These are phyloP conservation scores for Polyergus mexicanus DNA, from an alignment of 1,140 invertebrate genomes.

Conservation along the genomic window DNA sequence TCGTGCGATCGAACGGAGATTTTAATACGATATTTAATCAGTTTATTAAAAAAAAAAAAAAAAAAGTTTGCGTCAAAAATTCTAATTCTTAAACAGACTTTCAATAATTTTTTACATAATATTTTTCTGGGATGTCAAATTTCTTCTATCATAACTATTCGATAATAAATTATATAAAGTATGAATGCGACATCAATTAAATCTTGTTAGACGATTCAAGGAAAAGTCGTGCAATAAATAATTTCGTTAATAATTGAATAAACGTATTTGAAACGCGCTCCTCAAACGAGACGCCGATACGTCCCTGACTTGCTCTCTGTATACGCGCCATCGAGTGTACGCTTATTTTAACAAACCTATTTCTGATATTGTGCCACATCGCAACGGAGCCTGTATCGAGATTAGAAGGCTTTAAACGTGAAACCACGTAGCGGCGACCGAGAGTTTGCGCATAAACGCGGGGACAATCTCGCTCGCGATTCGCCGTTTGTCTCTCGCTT, in stretches of 20 bases:
- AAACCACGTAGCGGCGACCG: constrained; percentile 48
- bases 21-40: not conserved
- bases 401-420: constrained; percentile 75
- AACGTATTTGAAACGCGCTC: not conserved
- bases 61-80: not conserved
- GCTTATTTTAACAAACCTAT: constrained; percentile 81
- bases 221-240: too few relatives aligned
- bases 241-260: not conserved
- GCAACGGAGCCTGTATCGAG: constrained; percentile 73
- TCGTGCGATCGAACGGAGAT: constrained; percentile 6
- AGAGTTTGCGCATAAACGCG: constrained; percentile 49
- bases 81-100: constrained; percentile 14
- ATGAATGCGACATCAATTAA: not conserved
- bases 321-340: constrained; percentile 76
- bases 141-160: not conserved
- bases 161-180: not conserved
- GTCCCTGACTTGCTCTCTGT: constrained; percentile 72
- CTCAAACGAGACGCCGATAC: constrained; percentile 40
- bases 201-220: too few relatives aligned
- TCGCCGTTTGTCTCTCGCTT: constrained; percentile 42
- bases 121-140: not conserved
- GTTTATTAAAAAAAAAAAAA: not conserved
- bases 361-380: constrained; percentile 79
- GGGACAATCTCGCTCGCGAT: constrained; percentile 52
- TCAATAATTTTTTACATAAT: not conserved